Evolutionary conservation across 1,140 invertebrate species (phyloP), one percentile per base, ranked within the genome.

Genomic region (Drosophila bifasciata): DNA sequence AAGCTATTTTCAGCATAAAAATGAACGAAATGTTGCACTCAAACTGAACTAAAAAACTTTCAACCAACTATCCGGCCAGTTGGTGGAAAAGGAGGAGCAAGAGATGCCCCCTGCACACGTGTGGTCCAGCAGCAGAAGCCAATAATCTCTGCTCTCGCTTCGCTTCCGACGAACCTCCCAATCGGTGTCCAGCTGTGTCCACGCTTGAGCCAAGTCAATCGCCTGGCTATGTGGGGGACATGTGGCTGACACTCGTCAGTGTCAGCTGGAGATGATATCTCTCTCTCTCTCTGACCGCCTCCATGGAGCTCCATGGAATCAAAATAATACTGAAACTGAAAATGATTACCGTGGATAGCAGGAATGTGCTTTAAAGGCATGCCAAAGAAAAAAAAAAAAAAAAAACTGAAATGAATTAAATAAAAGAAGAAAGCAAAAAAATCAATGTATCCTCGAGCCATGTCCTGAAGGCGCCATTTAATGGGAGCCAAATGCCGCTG

Each of bases 341-440:
- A 68, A 50, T 69, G 66, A 68, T 69, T 69, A 50, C 49, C 43
- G 39, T 28, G 43, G 16, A 46, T 17, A 28, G 15, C 48, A 56
- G 53, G 83, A 84, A 86, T 86, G 79, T 81, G 77, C 73, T 81
- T 81, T 78, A 68, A 85, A 79, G 71, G 71, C 71, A 84, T 85
- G 58, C 55, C 55, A 45, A 40, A 46, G 5, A 15, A 25, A 60
- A 45, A 57, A 39, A 57, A 68, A 40, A 9, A 28, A 28, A 21
- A 32, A n/a, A n/a, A n/a, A n/a, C n/a, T n/a, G n/a, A n/a, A 23
- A 16, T n/a, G 36, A 13, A 41, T 9, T 3, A 16, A 55, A 5
- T 15, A 15, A 43, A 36, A 13, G 53, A 43, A 48, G n/a, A n/a
- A 28, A n/a, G n/a, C n/a, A 43, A 59, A 51, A 85, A 85, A 85